Percentiles rank a stretch among this genome's conserved stretches.
phyloP scores from a whole-genome alignment of 2,888 invertebrate species.

The Heliconius erato region DNA sequence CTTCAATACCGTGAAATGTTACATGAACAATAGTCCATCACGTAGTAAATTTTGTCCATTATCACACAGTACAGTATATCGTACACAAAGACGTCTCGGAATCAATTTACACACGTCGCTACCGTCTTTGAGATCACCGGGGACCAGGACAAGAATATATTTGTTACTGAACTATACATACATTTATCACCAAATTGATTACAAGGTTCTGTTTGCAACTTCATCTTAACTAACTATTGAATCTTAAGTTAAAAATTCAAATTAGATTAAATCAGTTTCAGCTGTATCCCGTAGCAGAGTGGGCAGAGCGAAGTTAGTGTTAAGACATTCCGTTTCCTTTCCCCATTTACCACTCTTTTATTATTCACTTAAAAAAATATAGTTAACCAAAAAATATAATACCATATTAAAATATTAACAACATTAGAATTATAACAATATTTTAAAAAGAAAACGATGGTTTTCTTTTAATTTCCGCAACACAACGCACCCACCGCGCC shows the following conservation, averaged over 20 bases:
- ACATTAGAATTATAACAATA: not conserved
- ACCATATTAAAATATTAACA: not conserved
- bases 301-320: too few species aligned
- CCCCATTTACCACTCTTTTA: too few species aligned
- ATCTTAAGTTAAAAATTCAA: too few species aligned
- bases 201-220: not conserved
- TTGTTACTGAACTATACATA: slow-evolving; percentile 4
- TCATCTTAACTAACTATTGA: not conserved
- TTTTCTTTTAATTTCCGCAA: slow-evolving; percentile 22
- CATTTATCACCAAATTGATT: not conserved
- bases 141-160: slow-evolving; percentile 20
- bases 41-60: slow-evolving; percentile 24
- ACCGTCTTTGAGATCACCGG: slow-evolving; percentile 19
- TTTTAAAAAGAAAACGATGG: not conserved
- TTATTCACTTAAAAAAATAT: too few species aligned
- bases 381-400: not conserved
- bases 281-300: too few species aligned
- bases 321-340: too few species aligned
- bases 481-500: slow-evolving; percentile 24
- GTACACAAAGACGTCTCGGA: slow-evolving; percentile 23
- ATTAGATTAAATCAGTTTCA: too few species aligned
- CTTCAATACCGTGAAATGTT: slow-evolving; percentile 9
- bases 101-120: slow-evolving; percentile 27
- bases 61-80: slow-evolving; percentile 21
- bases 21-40: slow-evolving; percentile 28